phyloP scores from a whole-genome alignment of 2,888 invertebrate species.

The Xanthostigma xanthostigma region DNA sequence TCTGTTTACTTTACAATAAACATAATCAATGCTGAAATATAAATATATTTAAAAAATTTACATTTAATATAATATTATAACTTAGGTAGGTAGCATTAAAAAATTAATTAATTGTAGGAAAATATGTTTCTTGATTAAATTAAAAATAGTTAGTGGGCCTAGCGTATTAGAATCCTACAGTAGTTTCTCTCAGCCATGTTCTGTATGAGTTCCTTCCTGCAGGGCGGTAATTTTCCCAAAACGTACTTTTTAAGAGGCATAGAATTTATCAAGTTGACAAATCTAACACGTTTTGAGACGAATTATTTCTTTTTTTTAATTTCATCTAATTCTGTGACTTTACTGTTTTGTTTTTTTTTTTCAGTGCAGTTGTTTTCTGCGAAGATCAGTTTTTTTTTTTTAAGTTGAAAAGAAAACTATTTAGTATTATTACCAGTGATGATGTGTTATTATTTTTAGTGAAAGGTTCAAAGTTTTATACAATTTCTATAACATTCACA shows the following conservation, averaged over 20 bases:
- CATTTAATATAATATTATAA: constrained; percentile 9
- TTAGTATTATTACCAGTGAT: too few relatives aligned
- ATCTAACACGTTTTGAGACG: too few relatives aligned
- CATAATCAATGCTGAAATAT: neutral
- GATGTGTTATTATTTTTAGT: too few relatives aligned
- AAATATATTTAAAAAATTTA: constrained; percentile 2
- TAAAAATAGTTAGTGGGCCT: constrained; percentile 23
- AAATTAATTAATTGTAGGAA: constrained; percentile 22
- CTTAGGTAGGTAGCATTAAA: constrained; percentile 26
- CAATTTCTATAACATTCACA: too few relatives aligned
- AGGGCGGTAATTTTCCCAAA: constrained; percentile 14
- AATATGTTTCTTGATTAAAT: constrained; percentile 16
- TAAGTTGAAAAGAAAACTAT: too few relatives aligned
- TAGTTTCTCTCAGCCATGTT: too few relatives aligned
- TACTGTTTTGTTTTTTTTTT: too few relatives aligned
- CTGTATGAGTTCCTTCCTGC: neutral
- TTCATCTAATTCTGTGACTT: too few relatives aligned
- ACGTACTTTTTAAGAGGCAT: constrained; percentile 15
- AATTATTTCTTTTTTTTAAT: too few relatives aligned
- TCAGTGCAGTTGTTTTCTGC: too few relatives aligned
- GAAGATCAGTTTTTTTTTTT: too few relatives aligned
- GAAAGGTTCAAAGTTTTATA: too few relatives aligned
- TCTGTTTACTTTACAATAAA: constrained; percentile 8
- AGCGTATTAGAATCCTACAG: constrained; percentile 19
- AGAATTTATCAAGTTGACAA: neutral